Evolutionary conservation across 2,888 invertebrate genomes (phyloP).

Genomic region (Harpagoxenus sublaevis): DNA sequence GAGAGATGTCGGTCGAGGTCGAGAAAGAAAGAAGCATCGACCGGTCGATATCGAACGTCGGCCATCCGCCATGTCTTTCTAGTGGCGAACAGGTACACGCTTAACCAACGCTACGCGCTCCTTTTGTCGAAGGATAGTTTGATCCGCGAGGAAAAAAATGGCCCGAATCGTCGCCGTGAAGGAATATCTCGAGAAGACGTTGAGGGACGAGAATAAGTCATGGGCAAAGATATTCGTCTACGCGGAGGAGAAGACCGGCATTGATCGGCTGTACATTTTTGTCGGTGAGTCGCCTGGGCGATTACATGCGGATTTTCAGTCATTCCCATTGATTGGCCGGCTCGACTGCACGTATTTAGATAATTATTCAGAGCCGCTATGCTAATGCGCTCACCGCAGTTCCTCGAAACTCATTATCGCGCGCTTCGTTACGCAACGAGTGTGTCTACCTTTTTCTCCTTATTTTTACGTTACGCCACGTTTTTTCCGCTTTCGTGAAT

Average conservation of each 20-base stretch:
- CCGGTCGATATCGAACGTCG: constrained; percentile 21
- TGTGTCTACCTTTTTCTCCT: not conserved
- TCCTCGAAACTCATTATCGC: not conserved
- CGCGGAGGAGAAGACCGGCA: constrained; percentile 91
- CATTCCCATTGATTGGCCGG: constrained; percentile 28
- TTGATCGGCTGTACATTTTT: constrained; percentile 92
- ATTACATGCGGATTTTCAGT: not conserved
- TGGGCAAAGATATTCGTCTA: constrained; percentile 90
- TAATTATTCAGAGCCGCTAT: constrained; percentile 6
- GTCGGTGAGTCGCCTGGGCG: constrained; percentile 88
- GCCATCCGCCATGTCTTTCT: constrained; percentile 35
- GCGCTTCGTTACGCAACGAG: constrained; percentile 32
- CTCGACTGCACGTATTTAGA: not conserved
- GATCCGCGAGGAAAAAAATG: constrained; percentile 72
- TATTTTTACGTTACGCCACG: not conserved
- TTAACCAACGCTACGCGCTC: constrained; percentile 10
- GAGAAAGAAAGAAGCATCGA: constrained; percentile 28
- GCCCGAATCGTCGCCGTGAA: constrained; percentile 87
- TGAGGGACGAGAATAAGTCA: constrained; percentile 91
- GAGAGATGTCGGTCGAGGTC: not conserved
- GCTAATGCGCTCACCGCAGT: not conserved
- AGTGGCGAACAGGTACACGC: constrained; percentile 24
- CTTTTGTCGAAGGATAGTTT: not conserved
- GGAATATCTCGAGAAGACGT: constrained; percentile 88
- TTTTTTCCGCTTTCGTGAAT: not conserved